Conservation (phyloP, 2,797 vertebrate genomes). For the Tenualosa thibaudeaui region DNA sequence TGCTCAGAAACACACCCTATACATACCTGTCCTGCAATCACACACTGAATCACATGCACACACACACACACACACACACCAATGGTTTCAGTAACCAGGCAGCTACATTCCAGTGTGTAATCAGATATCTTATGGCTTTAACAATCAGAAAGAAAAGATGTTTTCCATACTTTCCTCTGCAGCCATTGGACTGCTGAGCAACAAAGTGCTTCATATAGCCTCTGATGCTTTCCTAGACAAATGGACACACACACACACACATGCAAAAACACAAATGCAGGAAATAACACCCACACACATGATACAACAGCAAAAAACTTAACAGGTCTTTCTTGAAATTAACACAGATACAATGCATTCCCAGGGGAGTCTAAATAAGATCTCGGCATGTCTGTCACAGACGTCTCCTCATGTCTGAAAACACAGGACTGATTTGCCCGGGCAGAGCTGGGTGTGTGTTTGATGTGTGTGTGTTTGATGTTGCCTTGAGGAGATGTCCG, state of each 20-base stretch:
- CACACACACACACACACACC: neutral
- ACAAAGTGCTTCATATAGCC: no score
- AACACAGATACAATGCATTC: slow-evolving; percentile 5
- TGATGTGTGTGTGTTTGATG: slow-evolving; percentile 59
- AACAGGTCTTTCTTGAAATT: slow-evolving; percentile 11
- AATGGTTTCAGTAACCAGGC: no score
- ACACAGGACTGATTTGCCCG: slow-evolving; percentile 11
- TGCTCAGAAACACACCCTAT: neutral
- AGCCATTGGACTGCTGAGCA: no score
- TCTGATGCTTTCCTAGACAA: no score
- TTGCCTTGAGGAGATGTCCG: slow-evolving; percentile 53
- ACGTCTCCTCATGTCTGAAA: neutral
- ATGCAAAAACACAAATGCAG: no score
- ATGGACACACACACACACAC: neutral
- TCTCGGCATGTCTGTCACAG: neutral
- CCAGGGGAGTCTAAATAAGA: neutral
- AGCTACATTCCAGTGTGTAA: no score
- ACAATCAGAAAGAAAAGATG: no score
- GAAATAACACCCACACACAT: neutral
- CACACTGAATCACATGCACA: neutral
- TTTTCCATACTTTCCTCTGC: no score
- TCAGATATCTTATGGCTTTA: no score
- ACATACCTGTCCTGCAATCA: neutral
- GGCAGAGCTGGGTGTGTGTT: slow-evolving; percentile 48
- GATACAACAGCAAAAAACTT: neutral